These are phyloP conservation scores for Lethenteron reissneri DNA, from an alignment of 2,113 vertebrate species.

Conservation along the genomic window DNA sequence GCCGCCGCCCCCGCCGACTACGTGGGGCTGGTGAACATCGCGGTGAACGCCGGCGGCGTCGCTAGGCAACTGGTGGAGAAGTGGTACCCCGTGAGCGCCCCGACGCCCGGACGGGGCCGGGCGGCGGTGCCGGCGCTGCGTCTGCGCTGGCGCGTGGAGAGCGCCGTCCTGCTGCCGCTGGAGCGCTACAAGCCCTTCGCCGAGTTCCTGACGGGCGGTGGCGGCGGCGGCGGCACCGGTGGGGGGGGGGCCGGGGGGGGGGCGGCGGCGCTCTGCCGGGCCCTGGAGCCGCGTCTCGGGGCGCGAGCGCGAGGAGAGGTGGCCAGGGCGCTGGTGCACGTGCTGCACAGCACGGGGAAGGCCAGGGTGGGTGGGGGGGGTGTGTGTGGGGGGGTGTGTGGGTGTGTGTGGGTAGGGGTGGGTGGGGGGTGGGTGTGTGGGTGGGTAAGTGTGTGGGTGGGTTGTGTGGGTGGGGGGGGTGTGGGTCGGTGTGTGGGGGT, in stretches of 20 bases:
- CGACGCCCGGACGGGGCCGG: slow-evolving; percentile 15
- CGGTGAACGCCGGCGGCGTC: slow-evolving; percentile 19
- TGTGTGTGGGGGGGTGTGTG: too few relatives aligned
- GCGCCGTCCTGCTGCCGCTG: slow-evolving; percentile 49
- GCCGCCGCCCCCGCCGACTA: slow-evolving; percentile 12
- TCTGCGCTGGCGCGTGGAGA: slow-evolving; percentile 43
- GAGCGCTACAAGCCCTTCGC: slow-evolving; percentile 82
- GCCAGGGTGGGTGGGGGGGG: slow-evolving; percentile 36
- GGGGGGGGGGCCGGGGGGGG: too few relatives aligned
- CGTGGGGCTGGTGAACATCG: slow-evolving; percentile 33
- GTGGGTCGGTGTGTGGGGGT: too few relatives aligned
- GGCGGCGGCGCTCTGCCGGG: slow-evolving; percentile 25
- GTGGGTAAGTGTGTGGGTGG: too few relatives aligned
- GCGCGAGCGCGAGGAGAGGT: slow-evolving; percentile 68
- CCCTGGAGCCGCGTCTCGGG: slow-evolving; percentile 40
- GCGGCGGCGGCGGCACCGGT: slow-evolving; percentile 18
- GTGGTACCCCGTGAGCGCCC: slow-evolving; percentile 35
- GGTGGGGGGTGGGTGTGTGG: too few relatives aligned
- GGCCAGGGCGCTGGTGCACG: slow-evolving; percentile 49
- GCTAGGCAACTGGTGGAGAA: slow-evolving; percentile 30
- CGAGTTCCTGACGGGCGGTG: slow-evolving; percentile 56
- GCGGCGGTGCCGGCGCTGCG: slow-evolving; percentile 30
- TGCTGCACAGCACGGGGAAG: slow-evolving; percentile 62
- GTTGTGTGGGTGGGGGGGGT: slow-evolving; percentile 17
- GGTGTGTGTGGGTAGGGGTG: too few relatives aligned